Conservation (phyloP, 2,113 vertebrate genomes). For the Aspiorhynchus laticeps region DNA sequence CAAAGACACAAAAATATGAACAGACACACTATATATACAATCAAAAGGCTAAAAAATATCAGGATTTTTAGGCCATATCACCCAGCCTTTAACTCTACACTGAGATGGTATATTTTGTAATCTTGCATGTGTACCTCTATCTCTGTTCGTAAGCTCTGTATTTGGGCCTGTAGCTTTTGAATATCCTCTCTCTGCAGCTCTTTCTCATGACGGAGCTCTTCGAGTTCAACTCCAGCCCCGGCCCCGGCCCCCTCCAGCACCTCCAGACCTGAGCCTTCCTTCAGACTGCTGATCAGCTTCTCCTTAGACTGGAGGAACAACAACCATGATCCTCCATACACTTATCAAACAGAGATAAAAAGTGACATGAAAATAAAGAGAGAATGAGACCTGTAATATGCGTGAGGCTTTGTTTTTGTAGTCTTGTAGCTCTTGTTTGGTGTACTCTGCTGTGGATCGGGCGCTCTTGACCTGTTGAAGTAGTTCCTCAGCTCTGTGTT, state of each 20-base stretch:
- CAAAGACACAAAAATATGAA: background rate
- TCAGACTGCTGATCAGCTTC: conserved; percentile 96
- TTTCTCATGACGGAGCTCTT: conserved; percentile 92
- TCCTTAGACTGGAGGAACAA: conserved; percentile 88
- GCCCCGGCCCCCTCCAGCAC: conserved; percentile 82
- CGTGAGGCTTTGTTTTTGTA: conserved; percentile 97
- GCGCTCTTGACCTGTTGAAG: conserved; percentile 85
- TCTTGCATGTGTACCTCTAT: conserved; percentile 77
- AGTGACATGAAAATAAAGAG: background rate
- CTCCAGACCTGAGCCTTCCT: conserved; percentile 96
- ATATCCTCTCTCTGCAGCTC: conserved; percentile 92
- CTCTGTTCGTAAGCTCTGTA: conserved; percentile 86
- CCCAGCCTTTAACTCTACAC: background rate
- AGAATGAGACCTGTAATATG: conserved; percentile 85
- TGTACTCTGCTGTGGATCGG: conserved; percentile 79
- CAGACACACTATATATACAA: background rate
- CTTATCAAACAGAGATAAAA: background rate
- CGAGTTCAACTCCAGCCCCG: conserved; percentile 83
- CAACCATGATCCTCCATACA: background rate
- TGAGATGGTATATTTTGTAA: background rate
- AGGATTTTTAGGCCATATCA: background rate
- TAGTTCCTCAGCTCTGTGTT: conserved; percentile 81
- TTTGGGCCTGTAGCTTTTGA: conserved; percentile 88
- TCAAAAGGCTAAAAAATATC: background rate
- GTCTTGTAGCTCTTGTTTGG: conserved; percentile 89